Conservation (phyloP, 2,113 vertebrate genomes). For the Noturus placidus region DNA sequence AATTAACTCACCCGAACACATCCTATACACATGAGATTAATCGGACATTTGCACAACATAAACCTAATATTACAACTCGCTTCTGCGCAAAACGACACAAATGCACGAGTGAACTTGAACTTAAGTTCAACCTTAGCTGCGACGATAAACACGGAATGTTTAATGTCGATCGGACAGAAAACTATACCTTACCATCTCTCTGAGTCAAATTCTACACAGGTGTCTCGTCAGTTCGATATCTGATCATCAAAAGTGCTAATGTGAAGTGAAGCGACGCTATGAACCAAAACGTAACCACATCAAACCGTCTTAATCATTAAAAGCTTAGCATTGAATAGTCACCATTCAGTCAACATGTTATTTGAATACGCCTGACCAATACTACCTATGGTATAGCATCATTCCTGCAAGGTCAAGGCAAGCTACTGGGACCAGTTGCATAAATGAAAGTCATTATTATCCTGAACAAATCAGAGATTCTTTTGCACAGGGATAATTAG, state of each 20-base stretch:
- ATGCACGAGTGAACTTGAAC: no score
- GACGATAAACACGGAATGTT: neutral
- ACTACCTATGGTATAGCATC: neutral
- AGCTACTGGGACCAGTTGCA: neutral
- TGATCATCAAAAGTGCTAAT: neutral
- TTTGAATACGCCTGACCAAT: neutral
- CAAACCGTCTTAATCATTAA: neutral
- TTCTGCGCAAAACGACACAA: no score
- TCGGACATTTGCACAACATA: no score
- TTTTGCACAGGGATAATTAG: neutral
- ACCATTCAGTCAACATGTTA: neutral
- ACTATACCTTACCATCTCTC: neutral
- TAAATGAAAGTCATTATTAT: neutral
- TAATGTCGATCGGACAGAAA: neutral
- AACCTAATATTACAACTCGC: no score
- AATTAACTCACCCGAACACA: no score
- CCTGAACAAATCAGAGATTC: neutral
- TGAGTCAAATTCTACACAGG: no score
- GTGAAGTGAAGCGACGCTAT: neutral
- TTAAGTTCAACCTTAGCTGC: neutral
- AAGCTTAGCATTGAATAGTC: neutral
- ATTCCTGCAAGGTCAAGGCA: neutral
- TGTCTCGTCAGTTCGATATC: neutral
- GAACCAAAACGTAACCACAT: neutral
- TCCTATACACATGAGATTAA: no score